Base-by-base conservation (phyloP, 2,888 invertebrate genomes). In the Diarsia rubi region DNA sequence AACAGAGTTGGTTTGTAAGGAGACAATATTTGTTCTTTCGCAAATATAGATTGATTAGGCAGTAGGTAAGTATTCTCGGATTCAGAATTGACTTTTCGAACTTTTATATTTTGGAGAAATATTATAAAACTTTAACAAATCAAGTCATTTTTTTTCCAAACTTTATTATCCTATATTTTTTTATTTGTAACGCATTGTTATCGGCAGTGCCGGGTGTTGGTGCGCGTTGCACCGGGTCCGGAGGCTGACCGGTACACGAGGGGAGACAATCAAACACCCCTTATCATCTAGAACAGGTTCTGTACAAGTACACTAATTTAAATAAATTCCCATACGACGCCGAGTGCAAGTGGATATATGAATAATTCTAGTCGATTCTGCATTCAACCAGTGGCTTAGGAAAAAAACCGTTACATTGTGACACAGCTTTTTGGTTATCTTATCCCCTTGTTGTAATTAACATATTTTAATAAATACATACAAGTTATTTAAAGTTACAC, bases 241-340 rank as follows among this genome's bases (percentile, higher is more conserved):
- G 88, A 90, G 78, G 87, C 89, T 89, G 89, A 69, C 89, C 86
- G 72, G 71, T 79, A 79, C 75, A 16, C 57, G 80, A 86, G 88
- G 91, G 90, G 92, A 85, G 81, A 81, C 81, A 64, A 81, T 69
- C 57, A 70, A 47, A 86, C 86, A 89, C 91, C 92, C 92, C 89
- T 86, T 78, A 82, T 78, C 79, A 82, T 84, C 80, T 78, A 83
- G 84, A 93, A 94, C 95, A 92, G 94, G 95, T 95, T 94, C 87
- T 71, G 69, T 74, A 84, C 92, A 92, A 94, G 94, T 95, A 94
- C 94, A 94, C 92, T 94, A 89, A 94, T 95, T 94, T 93, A 83
- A 92, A 95, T 95, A 94, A 90, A 93, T 95, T 95, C 94, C 90
- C 92, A 91, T 82, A 89, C 77, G 69, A 71, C 60, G 68, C 66